These are phyloP conservation scores for Cerastis rubricosa DNA, from an alignment of 2,888 invertebrate genomes.

Conservation along the genomic window DNA sequence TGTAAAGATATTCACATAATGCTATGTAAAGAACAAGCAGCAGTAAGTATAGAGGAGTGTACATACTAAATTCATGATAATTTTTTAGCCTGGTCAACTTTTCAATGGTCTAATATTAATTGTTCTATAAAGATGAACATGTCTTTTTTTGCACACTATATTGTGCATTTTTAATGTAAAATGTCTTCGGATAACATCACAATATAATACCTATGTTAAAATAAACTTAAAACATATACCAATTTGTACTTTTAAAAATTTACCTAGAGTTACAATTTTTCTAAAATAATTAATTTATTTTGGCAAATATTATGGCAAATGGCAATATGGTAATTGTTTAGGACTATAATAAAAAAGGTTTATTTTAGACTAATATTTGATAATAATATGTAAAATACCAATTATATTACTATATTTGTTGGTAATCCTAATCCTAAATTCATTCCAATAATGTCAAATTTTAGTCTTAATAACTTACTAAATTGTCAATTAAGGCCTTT, in stretches of 20 bases:
- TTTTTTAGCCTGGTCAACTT: constrained; percentile 28
- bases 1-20: constrained; percentile 35
- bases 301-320: constrained; percentile 60
- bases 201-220: constrained; percentile 15
- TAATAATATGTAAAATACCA: constrained; percentile 46
- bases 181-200: constrained; percentile 14
- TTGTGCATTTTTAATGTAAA: constrained; percentile 35
- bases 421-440: constrained; percentile 36
- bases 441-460: constrained; percentile 25
- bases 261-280: constrained; percentile 29
- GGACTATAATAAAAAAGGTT: not conserved
- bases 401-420: not conserved
- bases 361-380: constrained; percentile 20
- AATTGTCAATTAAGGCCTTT: constrained; percentile 59
- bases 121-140: constrained; percentile 47
- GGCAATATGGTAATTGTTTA: constrained; percentile 32
- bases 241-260: constrained; percentile 49
- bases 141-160: constrained; percentile 40
- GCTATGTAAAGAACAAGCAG: constrained; percentile 15
- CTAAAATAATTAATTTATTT: constrained; percentile 40
- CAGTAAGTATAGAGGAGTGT: constrained; percentile 13
- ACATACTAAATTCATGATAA: constrained; percentile 30
- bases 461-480: constrained; percentile 16
- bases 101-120: constrained; percentile 27
- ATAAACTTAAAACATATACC: constrained; percentile 32